Evolutionary conservation across 2,113 vertebrate genomes (phyloP).

Genomic region (Spizaetus ornatus): DNA sequence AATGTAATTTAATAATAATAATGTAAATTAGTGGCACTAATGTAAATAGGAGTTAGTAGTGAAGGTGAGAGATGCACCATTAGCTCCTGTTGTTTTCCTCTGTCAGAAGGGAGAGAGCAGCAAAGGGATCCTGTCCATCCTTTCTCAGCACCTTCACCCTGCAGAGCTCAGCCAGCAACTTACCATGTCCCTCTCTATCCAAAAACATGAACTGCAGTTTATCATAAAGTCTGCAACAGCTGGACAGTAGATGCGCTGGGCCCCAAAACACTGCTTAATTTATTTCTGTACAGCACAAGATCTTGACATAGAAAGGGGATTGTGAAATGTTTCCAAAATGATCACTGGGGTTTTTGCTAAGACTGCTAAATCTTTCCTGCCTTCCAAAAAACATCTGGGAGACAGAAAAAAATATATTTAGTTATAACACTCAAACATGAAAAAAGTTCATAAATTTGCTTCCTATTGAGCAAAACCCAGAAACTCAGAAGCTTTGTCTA

Average conservation of each 20-base stretch:
- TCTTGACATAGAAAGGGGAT: neutral
- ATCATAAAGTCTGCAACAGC: neutral
- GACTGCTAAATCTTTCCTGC: constrained; percentile 27
- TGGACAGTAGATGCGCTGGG: neutral
- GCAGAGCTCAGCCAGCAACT: neutral
- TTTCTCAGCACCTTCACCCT: neutral
- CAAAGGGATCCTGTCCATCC: neutral
- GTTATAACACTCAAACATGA: constrained; percentile 11
- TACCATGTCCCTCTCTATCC: neutral
- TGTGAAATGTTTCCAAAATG: constrained; percentile 23
- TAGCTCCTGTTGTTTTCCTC: neutral
- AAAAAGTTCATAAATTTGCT: constrained; percentile 48
- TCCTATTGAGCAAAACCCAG: constrained; percentile 16
- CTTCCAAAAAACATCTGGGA: constrained; percentile 54
- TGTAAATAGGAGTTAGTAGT: neutral
- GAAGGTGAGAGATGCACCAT: neutral
- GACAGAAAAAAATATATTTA: constrained; percentile 37
- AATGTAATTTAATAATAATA: too few species aligned
- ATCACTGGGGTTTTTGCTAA: constrained; percentile 21
- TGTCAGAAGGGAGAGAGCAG: neutral
- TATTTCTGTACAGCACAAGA: neutral
- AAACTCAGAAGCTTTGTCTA: constrained; percentile 57
- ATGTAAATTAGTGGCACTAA: neutral
- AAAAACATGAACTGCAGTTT: neutral
- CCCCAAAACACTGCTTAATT: neutral